Evolutionary conservation across 1,140 invertebrate genomes (phyloP), one percentile per base, ranked within the genome.

Genomic region (roundworm (Caenorhabditis elegans)): DNA sequence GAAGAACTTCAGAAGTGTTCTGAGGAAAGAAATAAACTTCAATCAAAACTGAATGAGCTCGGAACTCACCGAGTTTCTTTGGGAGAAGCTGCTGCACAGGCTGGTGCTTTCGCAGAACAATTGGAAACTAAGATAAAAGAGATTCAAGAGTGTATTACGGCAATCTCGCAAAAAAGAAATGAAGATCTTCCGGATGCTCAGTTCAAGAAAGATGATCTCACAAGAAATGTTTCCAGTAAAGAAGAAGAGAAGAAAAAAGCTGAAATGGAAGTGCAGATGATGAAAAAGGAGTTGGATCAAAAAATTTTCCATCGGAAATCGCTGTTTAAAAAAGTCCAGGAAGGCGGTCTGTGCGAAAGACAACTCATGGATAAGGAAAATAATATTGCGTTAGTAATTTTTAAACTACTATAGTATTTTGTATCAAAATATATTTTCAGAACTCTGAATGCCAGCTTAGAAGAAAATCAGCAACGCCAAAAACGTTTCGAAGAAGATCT

Each of bases 11-110:
- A 70, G 34, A 70, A 70, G 34, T 36, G 34, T 2, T 19, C 34
- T 2, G 60, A 39, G 22, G 60, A 70, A 13, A 70, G 60, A 17
- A 70, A 70, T n/a, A 70, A n/a, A 70, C 60, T 70, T 43, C 60
- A 70, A 70, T 70, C 60, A 13, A 70, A 70, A 11, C 13, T 70
- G 10, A 70, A 70, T 43, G 60, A 70, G 22, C 60, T 70, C n/a
- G 60, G 60, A 19, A 70, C 34, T 43, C 60, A 70, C 22, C 34
- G 60, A 19, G 60, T 70, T 19, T 70, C 34, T 70, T 43, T 70
- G n/a, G 60, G 60, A n/a, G 60, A 70, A 43, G 19, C 60, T 70
- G 60, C 60, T 39, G 60, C 60, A 2, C 60, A 70, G 39, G 60
- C 60, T 43, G 60, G 60, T 11, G 60, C 60, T 10, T 70, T 39